These are phyloP conservation scores for Cyprinus carpio DNA, from an alignment of 2,113 vertebrate species.

Conservation along the genomic window DNA sequence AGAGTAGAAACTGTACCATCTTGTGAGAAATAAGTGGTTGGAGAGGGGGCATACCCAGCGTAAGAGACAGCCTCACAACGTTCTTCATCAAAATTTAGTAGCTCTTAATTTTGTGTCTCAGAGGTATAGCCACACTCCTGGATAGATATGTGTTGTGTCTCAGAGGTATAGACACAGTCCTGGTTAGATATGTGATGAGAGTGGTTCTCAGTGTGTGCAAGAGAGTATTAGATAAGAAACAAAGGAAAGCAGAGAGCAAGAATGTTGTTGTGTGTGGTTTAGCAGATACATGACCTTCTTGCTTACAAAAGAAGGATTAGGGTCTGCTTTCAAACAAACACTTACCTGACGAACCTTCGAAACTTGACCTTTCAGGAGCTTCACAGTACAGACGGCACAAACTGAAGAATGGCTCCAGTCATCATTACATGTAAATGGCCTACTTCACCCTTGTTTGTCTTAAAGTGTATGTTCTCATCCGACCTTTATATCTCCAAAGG, in stretches of 20 bases:
- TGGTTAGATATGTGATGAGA: constrained; percentile 32
- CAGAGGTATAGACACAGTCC: constrained; percentile 27
- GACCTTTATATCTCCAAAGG: not conserved
- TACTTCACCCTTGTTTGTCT: not conserved
- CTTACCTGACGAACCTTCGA: constrained; percentile 53
- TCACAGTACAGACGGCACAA: constrained; percentile 31
- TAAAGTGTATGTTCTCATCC: not conserved
- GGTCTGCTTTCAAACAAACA: constrained; percentile 45
- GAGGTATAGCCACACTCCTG: constrained; percentile 32
- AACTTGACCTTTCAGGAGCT: constrained; percentile 50
- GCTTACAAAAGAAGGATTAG: constrained; percentile 47
- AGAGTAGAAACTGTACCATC: constrained; percentile 27
- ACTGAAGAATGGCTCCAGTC: constrained; percentile 26
- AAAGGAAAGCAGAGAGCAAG: constrained; percentile 4
- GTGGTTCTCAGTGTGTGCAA: constrained; percentile 26
- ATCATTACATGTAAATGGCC: constrained; percentile 31
- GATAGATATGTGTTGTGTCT: constrained; percentile 37
- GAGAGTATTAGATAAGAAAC: constrained; percentile 27
- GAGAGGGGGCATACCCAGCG: constrained; percentile 1
- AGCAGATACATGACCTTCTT: constrained; percentile 40
- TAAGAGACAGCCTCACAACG: constrained; percentile 35
- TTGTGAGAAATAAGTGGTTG: constrained; percentile 20
- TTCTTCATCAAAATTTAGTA: constrained; percentile 56
- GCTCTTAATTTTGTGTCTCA: constrained; percentile 44
- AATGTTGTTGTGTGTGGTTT: constrained; percentile 33